phyloP scores from a whole-genome alignment of 2,113 vertebrate species.

The Corydoras maculifer region DNA sequence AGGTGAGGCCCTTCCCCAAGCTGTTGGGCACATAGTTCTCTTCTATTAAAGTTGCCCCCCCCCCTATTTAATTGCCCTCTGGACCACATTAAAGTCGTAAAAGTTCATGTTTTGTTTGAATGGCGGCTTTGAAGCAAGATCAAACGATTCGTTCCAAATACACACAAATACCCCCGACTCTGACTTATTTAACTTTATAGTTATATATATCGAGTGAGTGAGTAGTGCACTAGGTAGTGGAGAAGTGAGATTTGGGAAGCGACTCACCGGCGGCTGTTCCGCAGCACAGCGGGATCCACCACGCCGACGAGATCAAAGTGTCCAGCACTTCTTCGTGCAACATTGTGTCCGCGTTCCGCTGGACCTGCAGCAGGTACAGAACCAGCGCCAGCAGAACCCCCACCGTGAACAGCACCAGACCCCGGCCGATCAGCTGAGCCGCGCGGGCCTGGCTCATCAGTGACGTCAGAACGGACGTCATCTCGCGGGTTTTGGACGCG shows the following conservation, averaged over 20 bases:
- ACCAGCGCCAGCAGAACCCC: slow-evolving; percentile 89
- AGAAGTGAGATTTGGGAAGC: not conserved
- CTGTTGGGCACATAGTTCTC: too few species aligned
- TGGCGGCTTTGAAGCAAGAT: too few species aligned
- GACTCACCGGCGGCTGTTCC: slow-evolving; percentile 91
- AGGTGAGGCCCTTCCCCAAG: too few species aligned
- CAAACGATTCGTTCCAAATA: too few species aligned
- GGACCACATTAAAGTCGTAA: too few species aligned
- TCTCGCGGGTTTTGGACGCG: slow-evolving; percentile 69
- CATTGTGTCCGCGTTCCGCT: slow-evolving; percentile 79
- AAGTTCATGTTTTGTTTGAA: too few species aligned
- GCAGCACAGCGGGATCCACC: slow-evolving; percentile 96
- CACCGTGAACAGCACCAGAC: slow-evolving; percentile 86
- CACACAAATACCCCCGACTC: too few species aligned
- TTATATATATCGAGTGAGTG: too few species aligned
- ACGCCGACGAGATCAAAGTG: slow-evolving; percentile 88
- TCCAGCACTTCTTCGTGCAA: slow-evolving; percentile 90
- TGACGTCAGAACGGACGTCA: slow-evolving; percentile 69
- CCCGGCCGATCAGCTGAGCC: slow-evolving; percentile 77
- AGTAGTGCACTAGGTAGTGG: too few species aligned
- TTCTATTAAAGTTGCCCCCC: too few species aligned
- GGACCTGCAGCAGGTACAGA: slow-evolving; percentile 91
- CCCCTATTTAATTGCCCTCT: too few species aligned
- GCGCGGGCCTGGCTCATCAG: slow-evolving; percentile 63
- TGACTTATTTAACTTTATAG: too few species aligned